Conservation (phyloP, 2,888 invertebrate genomes). For the Cerceris rybyensis region DNA sequence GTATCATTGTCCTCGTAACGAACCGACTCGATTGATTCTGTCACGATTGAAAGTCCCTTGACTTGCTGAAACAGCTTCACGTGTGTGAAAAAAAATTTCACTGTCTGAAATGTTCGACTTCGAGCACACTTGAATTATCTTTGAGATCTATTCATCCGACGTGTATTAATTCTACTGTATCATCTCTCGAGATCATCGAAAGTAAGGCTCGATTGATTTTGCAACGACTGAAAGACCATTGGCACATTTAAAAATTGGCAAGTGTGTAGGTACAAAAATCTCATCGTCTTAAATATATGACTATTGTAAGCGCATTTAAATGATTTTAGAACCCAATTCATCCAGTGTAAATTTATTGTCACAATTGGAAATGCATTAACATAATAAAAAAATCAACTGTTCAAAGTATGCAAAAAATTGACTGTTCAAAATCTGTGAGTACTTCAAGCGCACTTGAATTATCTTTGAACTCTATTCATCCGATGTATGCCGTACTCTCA, state of each 20-base stretch:
- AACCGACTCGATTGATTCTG: no score
- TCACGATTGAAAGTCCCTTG: no score
- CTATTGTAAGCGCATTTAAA: no score
- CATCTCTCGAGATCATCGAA: no score
- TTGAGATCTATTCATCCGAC: conserved; percentile 23
- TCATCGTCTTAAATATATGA: no score
- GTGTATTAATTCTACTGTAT: neutral
- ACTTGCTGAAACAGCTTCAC: neutral
- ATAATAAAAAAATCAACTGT: neutral
- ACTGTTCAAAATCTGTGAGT: conserved; percentile 25
- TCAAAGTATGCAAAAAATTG: conserved; percentile 19
- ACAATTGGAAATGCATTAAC: neutral
- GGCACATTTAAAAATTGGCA: no score
- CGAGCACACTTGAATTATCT: neutral
- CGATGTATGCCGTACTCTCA: conserved; percentile 29
- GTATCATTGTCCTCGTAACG: no score
- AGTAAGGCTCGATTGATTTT: no score
- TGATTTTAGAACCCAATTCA: no score
- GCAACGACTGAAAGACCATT: no score
- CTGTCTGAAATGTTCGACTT: conserved; percentile 26
- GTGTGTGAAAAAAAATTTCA: conserved; percentile 32
- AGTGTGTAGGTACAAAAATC: no score
- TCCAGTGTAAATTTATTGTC: no score
- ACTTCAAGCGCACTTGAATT: neutral
- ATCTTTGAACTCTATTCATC: conserved; percentile 21